Evolutionary conservation across 92 coral and sea anemone genomes (phyloP), one percentile per base, ranked within the genome.

Genomic region (Muricea muricata): DNA sequence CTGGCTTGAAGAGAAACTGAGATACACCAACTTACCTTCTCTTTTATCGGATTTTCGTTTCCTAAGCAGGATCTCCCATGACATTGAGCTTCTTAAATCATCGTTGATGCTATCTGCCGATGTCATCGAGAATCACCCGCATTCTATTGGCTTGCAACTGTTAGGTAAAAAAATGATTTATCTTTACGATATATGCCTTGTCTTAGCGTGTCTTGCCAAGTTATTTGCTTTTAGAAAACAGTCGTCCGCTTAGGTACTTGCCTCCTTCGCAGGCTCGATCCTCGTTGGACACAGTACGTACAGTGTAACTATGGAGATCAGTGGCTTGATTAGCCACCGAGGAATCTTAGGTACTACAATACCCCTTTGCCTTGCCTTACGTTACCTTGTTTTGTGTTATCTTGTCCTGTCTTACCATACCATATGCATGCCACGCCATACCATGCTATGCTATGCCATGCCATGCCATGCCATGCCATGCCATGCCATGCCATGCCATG

Each of bases 81-180:
- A 86, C n/a, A 23, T 86, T 20, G 77, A 33, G 20, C 75, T 87
- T 82, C 73, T 90, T 18, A 79, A 75, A 35, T 82, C 90, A 0
- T 86, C 88, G 56, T 41, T 90, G 37, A 71, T 87, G 85, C 81
- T 90, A 29, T 87, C 93, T 31, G 87, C 93, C 14, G 87, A 90
- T 46, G 71, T 90, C 40, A 76, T 90, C 15, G 71, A 87, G 23
- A 48, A 83, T 14, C 48, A 21, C 41, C 84, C 84, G 37, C 81
- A 82, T 25, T 87, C 82, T 26, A 77, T 90, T 30, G 90, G 93
- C 32, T 81, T 69, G 3, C 93, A 90, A 77, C 46, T 90, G 37
- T 85, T 52, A 20, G 60, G 60, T 52, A 52, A 52, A 9, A 18
- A 52, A 52, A 52, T 18, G 20, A 20, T 18, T 0, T 52, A 45